A percentile compares a stretch with the other conserved stretches of the same genome.
phyloP scores from a whole-genome alignment of 2,888 invertebrate species.

The Eupeodes luniger region DNA sequence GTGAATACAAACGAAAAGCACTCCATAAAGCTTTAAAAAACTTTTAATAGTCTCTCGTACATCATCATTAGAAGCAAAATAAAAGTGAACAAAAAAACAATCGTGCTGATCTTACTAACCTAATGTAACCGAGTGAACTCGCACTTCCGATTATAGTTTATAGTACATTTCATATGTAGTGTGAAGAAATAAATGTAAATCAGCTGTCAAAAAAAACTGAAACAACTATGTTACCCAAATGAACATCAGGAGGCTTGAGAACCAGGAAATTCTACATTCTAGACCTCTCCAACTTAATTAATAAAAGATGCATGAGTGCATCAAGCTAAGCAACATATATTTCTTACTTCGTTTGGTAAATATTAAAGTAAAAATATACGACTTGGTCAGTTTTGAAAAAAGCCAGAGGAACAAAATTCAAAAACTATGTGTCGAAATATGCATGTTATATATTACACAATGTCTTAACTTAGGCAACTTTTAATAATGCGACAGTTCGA shows the following conservation, averaged over 20 bases:
- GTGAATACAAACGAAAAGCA: slow-evolving; percentile 5
- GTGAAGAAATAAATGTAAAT: not conserved
- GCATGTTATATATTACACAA: too few relatives aligned
- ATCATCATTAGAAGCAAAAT: not conserved
- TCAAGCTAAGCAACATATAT: not conserved
- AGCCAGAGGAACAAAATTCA: not conserved
- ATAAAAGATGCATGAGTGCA: slow-evolving; percentile 54
- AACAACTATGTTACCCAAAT: slow-evolving; percentile 52
- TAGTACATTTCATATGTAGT: not conserved
- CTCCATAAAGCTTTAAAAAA: slow-evolving; percentile 43
- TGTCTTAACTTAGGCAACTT: slow-evolving; percentile 42
- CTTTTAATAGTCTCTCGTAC: slow-evolving; percentile 11
- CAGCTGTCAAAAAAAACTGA: slow-evolving; percentile 1
- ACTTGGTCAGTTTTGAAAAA: slow-evolving; percentile 49
- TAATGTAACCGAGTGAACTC: slow-evolving; percentile 31
- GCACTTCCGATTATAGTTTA: slow-evolving; percentile 29
- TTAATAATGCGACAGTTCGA: slow-evolving; percentile 25
- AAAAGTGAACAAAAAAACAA: not conserved
- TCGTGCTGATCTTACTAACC: not conserved
- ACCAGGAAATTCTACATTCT: slow-evolving; percentile 57
- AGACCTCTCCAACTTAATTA: slow-evolving; percentile 64
- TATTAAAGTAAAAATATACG: not conserved
- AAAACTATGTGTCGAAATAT: too few relatives aligned
- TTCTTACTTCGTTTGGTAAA: not conserved
- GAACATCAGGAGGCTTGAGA: not conserved